phyloP scores from a whole-genome alignment of 2,888 invertebrate genomes.

The Rhyacophila evoluta region DNA sequence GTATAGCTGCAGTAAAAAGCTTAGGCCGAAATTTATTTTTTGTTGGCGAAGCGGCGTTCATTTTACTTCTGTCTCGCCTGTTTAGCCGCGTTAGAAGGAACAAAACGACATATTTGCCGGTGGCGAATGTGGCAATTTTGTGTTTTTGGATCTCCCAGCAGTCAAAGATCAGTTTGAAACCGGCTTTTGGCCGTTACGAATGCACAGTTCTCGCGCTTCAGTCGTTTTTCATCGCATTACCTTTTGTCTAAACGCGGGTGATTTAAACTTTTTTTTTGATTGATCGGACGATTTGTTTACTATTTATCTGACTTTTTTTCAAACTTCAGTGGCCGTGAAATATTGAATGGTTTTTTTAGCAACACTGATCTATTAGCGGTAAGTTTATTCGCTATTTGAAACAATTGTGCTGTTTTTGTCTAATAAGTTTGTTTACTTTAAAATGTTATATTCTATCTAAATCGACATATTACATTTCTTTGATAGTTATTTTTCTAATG shows the following conservation, averaged over 20 bases:
- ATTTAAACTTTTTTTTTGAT: constrained; percentile 23
- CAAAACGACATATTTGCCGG: constrained; percentile 22
- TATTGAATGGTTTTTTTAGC: constrained; percentile 6
- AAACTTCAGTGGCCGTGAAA: constrained; percentile 6
- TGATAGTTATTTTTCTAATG: no score
- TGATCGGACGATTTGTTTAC: not conserved
- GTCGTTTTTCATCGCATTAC: constrained; percentile 1
- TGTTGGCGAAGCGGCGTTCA: constrained; percentile 10
- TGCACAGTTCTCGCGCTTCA: constrained; percentile 31
- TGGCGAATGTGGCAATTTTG: constrained; percentile 9
- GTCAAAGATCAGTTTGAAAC: constrained; percentile 38
- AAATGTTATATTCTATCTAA: no score
- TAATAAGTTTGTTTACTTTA: no score
- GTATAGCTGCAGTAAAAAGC: not conserved
- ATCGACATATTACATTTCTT: no score
- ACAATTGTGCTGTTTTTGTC: no score
- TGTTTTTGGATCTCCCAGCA: constrained; percentile 16
- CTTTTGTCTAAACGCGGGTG: constrained; percentile 14
- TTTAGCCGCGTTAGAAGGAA: constrained; percentile 5
- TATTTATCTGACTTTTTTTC: not conserved
- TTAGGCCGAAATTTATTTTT: not conserved
- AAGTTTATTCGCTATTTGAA: not conserved
- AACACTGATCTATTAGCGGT: not conserved
- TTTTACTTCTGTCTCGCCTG: constrained; percentile 8
- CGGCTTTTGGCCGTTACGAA: constrained; percentile 42